A percentile compares a stretch with the other conserved stretches of the same genome.
Conservation (phyloP, 2,888 invertebrate species). For the Plebejus argus region DNA sequence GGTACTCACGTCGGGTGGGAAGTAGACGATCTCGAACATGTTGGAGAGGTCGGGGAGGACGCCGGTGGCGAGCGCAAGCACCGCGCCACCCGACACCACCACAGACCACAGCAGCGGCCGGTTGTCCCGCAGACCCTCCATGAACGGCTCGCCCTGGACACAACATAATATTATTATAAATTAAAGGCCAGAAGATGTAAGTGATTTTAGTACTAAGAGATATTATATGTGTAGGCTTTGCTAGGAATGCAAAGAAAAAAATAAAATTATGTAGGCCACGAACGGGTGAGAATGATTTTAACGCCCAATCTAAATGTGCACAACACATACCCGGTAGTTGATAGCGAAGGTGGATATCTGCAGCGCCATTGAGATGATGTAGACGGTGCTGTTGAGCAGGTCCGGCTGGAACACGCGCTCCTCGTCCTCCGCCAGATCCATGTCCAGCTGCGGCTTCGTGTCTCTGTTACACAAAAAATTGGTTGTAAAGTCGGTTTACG, state of each 20-base stretch:
- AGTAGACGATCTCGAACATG: conserved; percentile 97
- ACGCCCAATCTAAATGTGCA: no score
- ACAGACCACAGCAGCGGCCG: conserved; percentile 95
- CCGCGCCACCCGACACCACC: conserved; percentile 88
- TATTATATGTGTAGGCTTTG: no score
- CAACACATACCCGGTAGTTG: conserved; percentile 92
- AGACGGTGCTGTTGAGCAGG: conserved; percentile 98
- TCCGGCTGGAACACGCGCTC: conserved; percentile 95
- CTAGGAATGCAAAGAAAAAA: no score
- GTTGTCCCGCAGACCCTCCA: conserved; percentile 97
- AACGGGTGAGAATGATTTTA: no score
- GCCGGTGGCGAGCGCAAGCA: conserved; percentile 92
- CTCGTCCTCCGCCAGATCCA: conserved; percentile 85
- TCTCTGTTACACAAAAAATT: conserved; percentile 70
- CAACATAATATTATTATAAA: neutral
- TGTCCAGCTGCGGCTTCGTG: conserved; percentile 80
- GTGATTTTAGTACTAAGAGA: no score
- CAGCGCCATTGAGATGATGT: conserved; percentile 97
- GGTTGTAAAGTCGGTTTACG: no score
- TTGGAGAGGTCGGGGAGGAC: conserved; percentile 90
- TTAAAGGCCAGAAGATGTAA: no score
- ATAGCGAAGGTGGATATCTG: conserved; percentile 99
- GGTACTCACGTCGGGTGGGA: conserved; percentile 91
- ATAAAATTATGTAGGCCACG: no score
- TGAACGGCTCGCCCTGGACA: conserved; percentile 97